These are phyloP conservation scores for Plutella xylostella DNA, from an alignment of 2,888 invertebrate genomes.

Conservation along the genomic window DNA sequence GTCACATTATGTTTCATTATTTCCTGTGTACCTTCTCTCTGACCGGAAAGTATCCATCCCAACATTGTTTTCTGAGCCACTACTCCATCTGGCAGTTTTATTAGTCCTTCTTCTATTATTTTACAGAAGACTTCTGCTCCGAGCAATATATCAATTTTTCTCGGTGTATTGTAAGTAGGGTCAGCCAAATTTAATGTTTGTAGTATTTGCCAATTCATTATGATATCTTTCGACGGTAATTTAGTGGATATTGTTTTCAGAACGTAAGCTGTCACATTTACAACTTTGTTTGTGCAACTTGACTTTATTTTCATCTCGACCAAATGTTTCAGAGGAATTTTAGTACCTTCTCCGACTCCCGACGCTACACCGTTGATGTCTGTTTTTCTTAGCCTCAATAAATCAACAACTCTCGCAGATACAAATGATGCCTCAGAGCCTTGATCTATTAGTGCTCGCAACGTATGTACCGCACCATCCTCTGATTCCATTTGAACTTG, in stretches of 20 bases:
- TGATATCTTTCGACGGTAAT: constrained; percentile 12
- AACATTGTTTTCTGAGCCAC: constrained; percentile 19
- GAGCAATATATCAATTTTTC: constrained; percentile 16
- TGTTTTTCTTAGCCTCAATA: constrained; percentile 16
- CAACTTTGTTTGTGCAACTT: background rate
- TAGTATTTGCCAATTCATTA: constrained; percentile 12
- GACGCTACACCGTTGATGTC: constrained; percentile 17
- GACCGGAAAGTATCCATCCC: constrained; percentile 16
- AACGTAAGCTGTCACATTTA: constrained; percentile 14
- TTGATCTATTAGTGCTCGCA: constrained; percentile 21
- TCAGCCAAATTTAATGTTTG: constrained; percentile 15
- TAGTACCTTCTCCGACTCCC: constrained; percentile 18
- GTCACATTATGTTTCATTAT: constrained; percentile 7
- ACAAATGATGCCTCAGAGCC: constrained; percentile 23
- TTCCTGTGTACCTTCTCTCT: background rate
- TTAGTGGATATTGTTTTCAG: constrained; percentile 15
- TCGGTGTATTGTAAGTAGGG: constrained; percentile 13
- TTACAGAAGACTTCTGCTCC: constrained; percentile 19
- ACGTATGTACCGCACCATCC: constrained; percentile 14
- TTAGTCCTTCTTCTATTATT: constrained; percentile 19
- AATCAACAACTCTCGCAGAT: constrained; percentile 16
- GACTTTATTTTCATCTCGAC: constrained; percentile 11
- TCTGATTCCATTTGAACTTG: constrained; percentile 14
- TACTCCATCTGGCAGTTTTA: constrained; percentile 14
- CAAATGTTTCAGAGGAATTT: constrained; percentile 13